These are phyloP conservation scores for Phalera bucephala DNA, from an alignment of 2,888 invertebrate genomes.

Conservation along the genomic window DNA sequence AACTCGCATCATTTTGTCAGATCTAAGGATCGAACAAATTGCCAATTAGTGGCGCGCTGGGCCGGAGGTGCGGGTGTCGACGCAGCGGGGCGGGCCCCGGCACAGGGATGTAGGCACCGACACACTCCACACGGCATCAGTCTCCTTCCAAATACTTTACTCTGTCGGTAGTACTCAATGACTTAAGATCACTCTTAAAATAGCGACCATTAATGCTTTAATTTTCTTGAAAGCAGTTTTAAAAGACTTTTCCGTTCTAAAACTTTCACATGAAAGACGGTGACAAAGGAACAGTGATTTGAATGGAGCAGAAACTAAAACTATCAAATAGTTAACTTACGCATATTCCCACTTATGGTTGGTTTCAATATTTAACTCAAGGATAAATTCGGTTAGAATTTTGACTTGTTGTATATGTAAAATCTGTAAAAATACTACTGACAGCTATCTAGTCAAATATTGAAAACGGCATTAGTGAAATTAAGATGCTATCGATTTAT, in stretches of 20 bases:
- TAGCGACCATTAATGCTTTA: conserved; percentile 75
- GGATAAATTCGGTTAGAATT: too few species aligned
- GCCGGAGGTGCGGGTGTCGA: conserved; percentile 43
- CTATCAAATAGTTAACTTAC: conserved; percentile 15
- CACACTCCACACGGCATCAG: neutral
- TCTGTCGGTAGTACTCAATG: conserved; percentile 4
- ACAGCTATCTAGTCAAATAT: too few species aligned
- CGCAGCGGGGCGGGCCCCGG: conserved; percentile 3
- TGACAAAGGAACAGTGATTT: conserved; percentile 62
- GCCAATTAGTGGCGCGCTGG: conserved; percentile 74
- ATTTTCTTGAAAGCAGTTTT: conserved; percentile 80
- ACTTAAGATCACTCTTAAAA: conserved; percentile 48
- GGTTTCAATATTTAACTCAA: too few species aligned
- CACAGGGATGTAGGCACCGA: neutral
- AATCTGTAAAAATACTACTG: too few species aligned
- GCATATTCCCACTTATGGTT: too few species aligned
- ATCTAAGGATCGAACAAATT: conserved; percentile 82
- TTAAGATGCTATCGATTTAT: too few species aligned
- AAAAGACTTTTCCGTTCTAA: conserved; percentile 78
- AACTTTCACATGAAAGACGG: conserved; percentile 76
- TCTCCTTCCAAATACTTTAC: neutral
- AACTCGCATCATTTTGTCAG: conserved; percentile 80
- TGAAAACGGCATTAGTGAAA: too few species aligned
- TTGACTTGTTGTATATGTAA: too few species aligned
- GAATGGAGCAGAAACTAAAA: conserved; percentile 42